A percentile compares a stretch with the other conserved stretches of the same genome.
Evolutionary conservation across 2,888 invertebrate genomes (phyloP).

Genomic region (Bedellia somnulentella): DNA sequence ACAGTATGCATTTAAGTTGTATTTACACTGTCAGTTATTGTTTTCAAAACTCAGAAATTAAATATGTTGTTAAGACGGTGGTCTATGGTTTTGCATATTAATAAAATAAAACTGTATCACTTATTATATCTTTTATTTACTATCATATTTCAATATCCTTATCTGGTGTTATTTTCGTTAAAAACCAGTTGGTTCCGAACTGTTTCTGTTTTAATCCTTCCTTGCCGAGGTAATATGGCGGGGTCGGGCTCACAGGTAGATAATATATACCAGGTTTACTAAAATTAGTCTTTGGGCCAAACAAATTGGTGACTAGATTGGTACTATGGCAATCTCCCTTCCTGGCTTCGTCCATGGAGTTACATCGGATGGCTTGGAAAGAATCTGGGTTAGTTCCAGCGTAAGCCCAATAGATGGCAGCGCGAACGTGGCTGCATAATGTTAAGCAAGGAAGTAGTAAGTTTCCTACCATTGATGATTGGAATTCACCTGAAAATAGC

Average conservation of each 20-base stretch:
- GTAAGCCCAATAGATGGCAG: constrained; percentile 30
- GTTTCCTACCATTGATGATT: constrained; percentile 23
- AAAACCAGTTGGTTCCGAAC: constrained; percentile 25
- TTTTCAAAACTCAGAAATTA: no score
- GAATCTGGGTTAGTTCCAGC: constrained; percentile 24
- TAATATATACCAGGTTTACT: constrained; percentile 35
- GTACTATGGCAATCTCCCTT: constrained; percentile 28
- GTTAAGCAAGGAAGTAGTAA: constrained; percentile 40
- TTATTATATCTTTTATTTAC: no score
- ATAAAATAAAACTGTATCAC: no score
- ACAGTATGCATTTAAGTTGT: no score
- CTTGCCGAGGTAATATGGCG: constrained; percentile 31
- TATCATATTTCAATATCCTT: constrained; percentile 20
- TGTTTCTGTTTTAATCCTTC: constrained; percentile 21
- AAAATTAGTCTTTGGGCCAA: constrained; percentile 38
- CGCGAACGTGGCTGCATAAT: constrained; percentile 38
- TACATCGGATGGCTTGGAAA: constrained; percentile 31
- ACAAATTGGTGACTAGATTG: constrained; percentile 18
- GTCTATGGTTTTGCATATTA: no score
- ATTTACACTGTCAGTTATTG: no score
- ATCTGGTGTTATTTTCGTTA: constrained; percentile 27
- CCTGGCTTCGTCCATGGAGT: constrained; percentile 24
- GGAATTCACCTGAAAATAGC: constrained; percentile 33
- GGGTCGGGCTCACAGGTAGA: constrained; percentile 23
- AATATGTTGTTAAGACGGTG: no score